Conservation (phyloP, 2,797 vertebrate genomes). For the Yasuhikotakia modesta region DNA sequence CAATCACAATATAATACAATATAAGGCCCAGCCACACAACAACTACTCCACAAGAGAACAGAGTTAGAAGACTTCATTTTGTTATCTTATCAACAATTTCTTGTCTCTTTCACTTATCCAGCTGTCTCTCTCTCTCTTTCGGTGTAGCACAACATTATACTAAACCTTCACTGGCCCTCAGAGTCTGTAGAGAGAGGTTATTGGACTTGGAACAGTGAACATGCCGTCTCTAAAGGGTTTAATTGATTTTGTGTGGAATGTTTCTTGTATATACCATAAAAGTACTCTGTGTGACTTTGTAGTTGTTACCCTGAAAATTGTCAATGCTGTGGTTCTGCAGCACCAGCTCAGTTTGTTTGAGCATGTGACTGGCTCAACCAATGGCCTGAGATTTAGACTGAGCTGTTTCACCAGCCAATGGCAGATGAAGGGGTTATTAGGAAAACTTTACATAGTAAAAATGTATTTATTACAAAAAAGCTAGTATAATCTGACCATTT, state of each 20-base stretch:
- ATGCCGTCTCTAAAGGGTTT: constrained; percentile 18
- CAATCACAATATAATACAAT: no score
- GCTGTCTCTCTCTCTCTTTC: neutral
- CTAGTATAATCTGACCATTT: neutral
- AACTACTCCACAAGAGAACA: no score
- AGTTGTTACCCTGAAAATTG: neutral
- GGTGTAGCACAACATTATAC: neutral
- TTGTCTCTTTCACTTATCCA: neutral
- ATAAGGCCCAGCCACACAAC: no score
- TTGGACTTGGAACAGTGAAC: constrained; percentile 19
- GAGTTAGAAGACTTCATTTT: constrained; percentile 28
- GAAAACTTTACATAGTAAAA: no score
- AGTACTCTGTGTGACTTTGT: neutral
- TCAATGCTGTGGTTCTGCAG: neutral
- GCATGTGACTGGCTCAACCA: no score
- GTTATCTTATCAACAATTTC: constrained; percentile 25
- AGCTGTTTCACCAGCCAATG: no score
- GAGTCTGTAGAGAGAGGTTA: neutral
- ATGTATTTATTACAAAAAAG: no score
- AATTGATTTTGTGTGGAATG: constrained; percentile 32
- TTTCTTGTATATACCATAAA: constrained; percentile 2
- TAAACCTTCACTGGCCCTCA: constrained; percentile 27
- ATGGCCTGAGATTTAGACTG: no score
- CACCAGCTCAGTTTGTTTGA: neutral
- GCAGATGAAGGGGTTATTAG: no score